Percentiles rank a stretch among this genome's conserved stretches.
Evolutionary conservation across 2,888 invertebrate species (phyloP).

Genomic region (Thymelicus lineola): DNA sequence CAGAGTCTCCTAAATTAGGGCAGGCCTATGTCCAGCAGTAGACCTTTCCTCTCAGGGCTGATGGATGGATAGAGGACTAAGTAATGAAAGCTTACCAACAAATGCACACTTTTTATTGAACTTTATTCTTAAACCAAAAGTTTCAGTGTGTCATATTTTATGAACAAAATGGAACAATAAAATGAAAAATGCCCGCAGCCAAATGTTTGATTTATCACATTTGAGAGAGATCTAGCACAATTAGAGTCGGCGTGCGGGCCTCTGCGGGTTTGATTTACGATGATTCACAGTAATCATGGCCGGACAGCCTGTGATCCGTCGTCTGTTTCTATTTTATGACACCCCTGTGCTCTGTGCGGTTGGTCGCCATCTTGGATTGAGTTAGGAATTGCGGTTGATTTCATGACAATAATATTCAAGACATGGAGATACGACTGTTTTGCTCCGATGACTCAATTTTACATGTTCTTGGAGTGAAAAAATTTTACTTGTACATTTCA

Average conservation of each 20-base stretch:
- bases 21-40: too few relatives aligned
- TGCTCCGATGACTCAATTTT: constrained; percentile 23
- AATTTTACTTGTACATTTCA: too few relatives aligned
- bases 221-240: constrained; percentile 70
- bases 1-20: too few relatives aligned
- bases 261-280: constrained; percentile 80
- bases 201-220: constrained; percentile 78
- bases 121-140: constrained; percentile 47
- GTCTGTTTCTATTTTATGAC: constrained; percentile 75
- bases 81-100: not conserved
- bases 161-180: constrained; percentile 60
- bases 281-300: constrained; percentile 77
- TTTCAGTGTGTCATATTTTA: constrained; percentile 62
- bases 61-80: too few relatives aligned
- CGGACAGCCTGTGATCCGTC: constrained; percentile 69
- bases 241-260: constrained; percentile 76
- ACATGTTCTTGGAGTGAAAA: not conserved
- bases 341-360: constrained; percentile 70
- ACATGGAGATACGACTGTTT: not conserved
- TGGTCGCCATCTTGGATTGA: constrained; percentile 69
- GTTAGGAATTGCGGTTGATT: constrained; percentile 56
- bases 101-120: not conserved
- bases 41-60: too few relatives aligned
- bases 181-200: constrained; percentile 70
- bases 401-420: constrained; percentile 43